Conservation (phyloP, 2,888 invertebrate species). For the Eupithecia abbreviata region DNA sequence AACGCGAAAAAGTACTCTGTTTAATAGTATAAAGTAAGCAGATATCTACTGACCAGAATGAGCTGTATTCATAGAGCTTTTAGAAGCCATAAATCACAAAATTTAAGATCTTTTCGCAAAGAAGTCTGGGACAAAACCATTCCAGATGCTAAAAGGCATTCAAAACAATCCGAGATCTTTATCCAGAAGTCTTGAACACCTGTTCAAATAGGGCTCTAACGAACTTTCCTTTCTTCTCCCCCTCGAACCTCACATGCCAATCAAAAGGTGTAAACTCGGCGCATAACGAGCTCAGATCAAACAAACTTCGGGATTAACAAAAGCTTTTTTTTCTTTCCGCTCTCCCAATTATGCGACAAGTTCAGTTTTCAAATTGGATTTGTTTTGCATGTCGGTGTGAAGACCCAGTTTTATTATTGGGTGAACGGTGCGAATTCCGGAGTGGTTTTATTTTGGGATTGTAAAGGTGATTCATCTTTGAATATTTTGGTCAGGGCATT, state of each 20-base stretch:
- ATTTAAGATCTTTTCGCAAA: background rate
- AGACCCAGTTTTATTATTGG: conserved; percentile 5
- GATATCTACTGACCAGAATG: conserved; percentile 1
- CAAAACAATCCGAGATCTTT: conserved; percentile 10
- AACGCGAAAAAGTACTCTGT: conserved; percentile 12
- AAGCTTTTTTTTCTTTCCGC: conserved; percentile 24
- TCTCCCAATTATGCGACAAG: conserved; percentile 27
- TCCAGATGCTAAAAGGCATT: background rate
- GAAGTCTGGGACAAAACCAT: background rate
- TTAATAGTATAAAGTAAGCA: background rate
- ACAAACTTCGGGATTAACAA: conserved; percentile 26
- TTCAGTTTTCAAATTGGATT: conserved; percentile 25
- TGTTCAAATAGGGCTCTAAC: conserved; percentile 26
- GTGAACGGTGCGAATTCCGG: background rate
- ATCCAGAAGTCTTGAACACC: conserved; percentile 8
- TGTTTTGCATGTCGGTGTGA: conserved; percentile 3
- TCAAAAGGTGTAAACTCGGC: conserved; percentile 28
- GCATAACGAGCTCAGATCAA: conserved; percentile 27
- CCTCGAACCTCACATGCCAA: conserved; percentile 19
- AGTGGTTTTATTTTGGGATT: background rate
- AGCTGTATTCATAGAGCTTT: background rate
- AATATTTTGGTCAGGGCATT: background rate
- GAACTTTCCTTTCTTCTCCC: conserved; percentile 16
- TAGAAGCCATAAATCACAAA: background rate
- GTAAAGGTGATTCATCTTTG: background rate